Evolutionary conservation across 2,797 vertebrate genomes (phyloP).

Genomic region (Hyperoplus immaculatus): DNA sequence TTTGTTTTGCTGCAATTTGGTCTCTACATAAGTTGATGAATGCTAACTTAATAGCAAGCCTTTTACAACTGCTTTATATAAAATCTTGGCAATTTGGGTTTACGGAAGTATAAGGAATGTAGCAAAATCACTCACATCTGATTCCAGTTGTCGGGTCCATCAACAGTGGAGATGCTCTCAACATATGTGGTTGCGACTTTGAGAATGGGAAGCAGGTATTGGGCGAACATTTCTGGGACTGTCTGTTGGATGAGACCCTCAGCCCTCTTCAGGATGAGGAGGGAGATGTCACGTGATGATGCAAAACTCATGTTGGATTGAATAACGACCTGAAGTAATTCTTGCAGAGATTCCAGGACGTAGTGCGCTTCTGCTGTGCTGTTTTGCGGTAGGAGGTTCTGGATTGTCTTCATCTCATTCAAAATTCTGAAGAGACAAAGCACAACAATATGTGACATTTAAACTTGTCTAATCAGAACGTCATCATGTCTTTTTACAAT

Average conservation of each 20-base stretch:
- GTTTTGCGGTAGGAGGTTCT: constrained; percentile 72
- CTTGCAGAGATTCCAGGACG: constrained; percentile 58
- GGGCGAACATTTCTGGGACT: constrained; percentile 40
- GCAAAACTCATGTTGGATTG: constrained; percentile 59
- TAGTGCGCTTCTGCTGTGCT: constrained; percentile 52
- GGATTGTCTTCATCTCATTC: constrained; percentile 70
- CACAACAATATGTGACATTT: constrained; percentile 34
- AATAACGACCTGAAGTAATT: constrained; percentile 69
- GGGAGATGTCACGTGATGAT: constrained; percentile 62
- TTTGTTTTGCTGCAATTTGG: too few relatives aligned
- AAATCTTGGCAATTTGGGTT: neutral
- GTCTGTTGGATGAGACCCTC: constrained; percentile 59
- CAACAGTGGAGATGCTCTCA: constrained; percentile 46
- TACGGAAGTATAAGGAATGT: neutral
- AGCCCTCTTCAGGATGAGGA: constrained; percentile 57
- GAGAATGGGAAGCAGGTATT: constrained; percentile 65
- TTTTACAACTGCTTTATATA: too few relatives aligned
- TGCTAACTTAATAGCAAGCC: too few relatives aligned
- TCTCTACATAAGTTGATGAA: too few relatives aligned
- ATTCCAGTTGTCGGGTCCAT: constrained; percentile 74
- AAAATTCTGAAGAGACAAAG: constrained; percentile 77
- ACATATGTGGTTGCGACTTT: constrained; percentile 71
- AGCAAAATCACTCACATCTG: constrained; percentile 76
- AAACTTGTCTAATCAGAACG: constrained; percentile 19
- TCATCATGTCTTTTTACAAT: constrained; percentile 6